Evolutionary conservation across 2,797 vertebrate species (phyloP), one percentile per base, ranked within the genome.

Genomic region (Buphagus erythrorhynchus): DNA sequence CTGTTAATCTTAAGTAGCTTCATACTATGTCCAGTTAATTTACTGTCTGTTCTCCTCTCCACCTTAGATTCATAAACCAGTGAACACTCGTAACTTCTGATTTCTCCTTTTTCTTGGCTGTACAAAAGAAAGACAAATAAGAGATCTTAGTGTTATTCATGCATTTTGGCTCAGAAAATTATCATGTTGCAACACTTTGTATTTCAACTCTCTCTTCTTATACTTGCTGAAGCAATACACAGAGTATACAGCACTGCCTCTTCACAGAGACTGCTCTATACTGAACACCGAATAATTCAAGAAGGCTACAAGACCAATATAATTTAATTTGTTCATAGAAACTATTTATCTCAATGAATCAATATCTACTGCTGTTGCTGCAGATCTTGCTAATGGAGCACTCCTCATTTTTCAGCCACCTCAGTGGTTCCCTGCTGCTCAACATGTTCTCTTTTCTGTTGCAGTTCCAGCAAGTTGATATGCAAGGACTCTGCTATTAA

Each of bases 1-100:
- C 98, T 98, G 79, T 98, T 98, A 97, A 98, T 98, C 95, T 98
- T 98, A 71, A 98, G 93, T 48, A 99, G 97, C 80, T 98, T 98
- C 96, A 98, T 95, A 51, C 93, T 87, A 66, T 96, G 98, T 93
- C 97, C 97, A 2, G 98, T 98, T 5, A 98, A 58, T 88, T 77
- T 88, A 33, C 83, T 84, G 18, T 95, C 96, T 42, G 90, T 80
- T 21, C 90, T 88, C 66, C 89, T 97, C 48, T 96, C 96, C 58
- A 97, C 93, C 74, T 97, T 98, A 29, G 98, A 96, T 46, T 84
- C 95, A 8, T 97, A 97, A 88, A 96, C 96, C 51, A 97, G 49
- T 38, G 95, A 80, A 85, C 91, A 96, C 14, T 93, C 77, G 0
- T 95, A 96, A 61, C 82, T 92, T 94, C 72, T 90, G 71, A 97